These are phyloP conservation scores for Ylistrum balloti DNA, from an alignment of 1,140 invertebrate species.

Conservation along the genomic window DNA sequence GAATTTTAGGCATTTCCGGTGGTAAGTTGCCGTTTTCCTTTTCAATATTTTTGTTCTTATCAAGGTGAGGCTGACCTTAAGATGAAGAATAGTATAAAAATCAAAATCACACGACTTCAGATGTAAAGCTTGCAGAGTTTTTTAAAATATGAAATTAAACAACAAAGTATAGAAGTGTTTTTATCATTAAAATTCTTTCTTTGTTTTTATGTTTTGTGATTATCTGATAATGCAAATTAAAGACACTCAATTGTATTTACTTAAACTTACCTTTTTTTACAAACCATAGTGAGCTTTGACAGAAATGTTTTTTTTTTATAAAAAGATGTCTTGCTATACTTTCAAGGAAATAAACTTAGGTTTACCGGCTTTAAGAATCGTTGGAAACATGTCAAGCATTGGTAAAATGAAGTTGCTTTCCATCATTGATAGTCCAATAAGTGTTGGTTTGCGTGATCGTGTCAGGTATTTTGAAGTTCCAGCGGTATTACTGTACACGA, in stretches of 20 bases:
- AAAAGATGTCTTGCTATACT: too few relatives aligned
- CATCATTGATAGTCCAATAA: conserved; percentile 64
- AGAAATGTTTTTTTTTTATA: too few relatives aligned
- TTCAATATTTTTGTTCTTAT: conserved; percentile 57
- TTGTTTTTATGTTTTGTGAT: too few relatives aligned
- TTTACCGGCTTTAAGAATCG: conserved; percentile 65
- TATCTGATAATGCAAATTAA: too few relatives aligned
- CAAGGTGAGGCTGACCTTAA: conserved; percentile 56
- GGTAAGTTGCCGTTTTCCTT: conserved; percentile 42
- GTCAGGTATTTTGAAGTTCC: conserved; percentile 67
- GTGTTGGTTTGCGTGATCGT: conserved; percentile 61
- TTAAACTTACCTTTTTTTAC: too few relatives aligned
- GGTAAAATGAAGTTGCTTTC: conserved; percentile 59
- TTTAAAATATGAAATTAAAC: too few relatives aligned
- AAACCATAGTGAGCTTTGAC: too few relatives aligned
- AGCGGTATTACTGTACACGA: conserved; percentile 57
- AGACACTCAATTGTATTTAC: too few relatives aligned
- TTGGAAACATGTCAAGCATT: conserved; percentile 61
- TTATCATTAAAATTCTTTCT: too few relatives aligned
- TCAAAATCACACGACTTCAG: too few relatives aligned
- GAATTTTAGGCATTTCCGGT: neutral
- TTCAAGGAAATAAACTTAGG: neutral
- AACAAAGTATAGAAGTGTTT: too few relatives aligned
- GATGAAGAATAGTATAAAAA: conserved; percentile 39
- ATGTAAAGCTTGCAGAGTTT: too few relatives aligned